phyloP scores from a whole-genome alignment of 2,113 vertebrate genomes.

The Burhinus bistriatus region DNA sequence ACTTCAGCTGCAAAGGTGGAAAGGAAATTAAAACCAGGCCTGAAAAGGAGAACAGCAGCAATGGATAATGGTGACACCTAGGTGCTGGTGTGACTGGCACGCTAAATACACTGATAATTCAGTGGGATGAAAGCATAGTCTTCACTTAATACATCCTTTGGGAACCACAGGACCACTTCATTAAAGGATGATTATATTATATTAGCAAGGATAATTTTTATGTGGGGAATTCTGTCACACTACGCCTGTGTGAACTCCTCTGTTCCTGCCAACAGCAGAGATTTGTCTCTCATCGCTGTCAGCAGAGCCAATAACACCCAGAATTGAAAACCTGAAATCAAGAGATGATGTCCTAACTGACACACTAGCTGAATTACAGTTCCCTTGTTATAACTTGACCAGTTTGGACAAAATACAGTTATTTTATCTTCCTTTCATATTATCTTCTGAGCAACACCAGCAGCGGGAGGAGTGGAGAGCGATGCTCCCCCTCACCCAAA shows the following conservation, averaged over 20 bases:
- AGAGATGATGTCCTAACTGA: background rate
- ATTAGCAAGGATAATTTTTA: constrained; percentile 47
- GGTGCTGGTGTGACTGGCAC: background rate
- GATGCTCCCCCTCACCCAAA: background rate
- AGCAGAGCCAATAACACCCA: background rate
- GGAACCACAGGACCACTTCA: constrained; percentile 21
- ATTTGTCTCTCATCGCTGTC: constrained; percentile 10
- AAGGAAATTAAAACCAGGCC: constrained; percentile 11
- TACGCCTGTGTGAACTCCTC: background rate
- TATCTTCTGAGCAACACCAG: background rate
- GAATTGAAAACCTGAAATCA: constrained; percentile 10
- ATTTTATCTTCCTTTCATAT: background rate
- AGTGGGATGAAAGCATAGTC: background rate
- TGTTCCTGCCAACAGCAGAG: constrained; percentile 26
- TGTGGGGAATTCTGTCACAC: constrained; percentile 7
- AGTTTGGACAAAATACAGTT: background rate
- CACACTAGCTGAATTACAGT: background rate
- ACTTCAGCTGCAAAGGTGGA: background rate
- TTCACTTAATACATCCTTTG: background rate
- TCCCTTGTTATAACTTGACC: constrained; percentile 1
- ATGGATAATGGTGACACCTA: background rate
- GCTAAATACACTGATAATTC: background rate
- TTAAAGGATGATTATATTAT: constrained; percentile 42
- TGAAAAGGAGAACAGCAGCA: background rate
- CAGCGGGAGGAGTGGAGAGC: background rate